These are phyloP conservation scores for Sinhomidia bicolor DNA, from an alignment of 2,888 invertebrate genomes.

Conservation along the genomic window DNA sequence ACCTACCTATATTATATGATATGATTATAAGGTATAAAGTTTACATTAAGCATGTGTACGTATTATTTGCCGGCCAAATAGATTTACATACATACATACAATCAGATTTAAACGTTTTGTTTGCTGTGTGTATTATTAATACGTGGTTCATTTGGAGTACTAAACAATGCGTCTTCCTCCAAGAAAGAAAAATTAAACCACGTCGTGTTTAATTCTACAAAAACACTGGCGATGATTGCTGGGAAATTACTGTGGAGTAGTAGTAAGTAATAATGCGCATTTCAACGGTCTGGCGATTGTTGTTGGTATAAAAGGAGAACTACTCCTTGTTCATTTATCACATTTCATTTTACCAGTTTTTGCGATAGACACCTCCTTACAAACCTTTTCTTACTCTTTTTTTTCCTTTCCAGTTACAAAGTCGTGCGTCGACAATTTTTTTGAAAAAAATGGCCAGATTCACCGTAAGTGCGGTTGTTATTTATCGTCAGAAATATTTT, in stretches of 20 bases:
- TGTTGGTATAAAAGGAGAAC: conserved; percentile 62
- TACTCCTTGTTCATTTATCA: conserved; percentile 41
- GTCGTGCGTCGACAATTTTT: background rate
- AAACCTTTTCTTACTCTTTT: conserved; percentile 7
- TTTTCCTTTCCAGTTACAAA: conserved; percentile 51
- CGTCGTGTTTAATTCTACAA: conserved; percentile 23
- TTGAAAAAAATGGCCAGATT: conserved; percentile 78
- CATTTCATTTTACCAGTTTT: conserved; percentile 59
- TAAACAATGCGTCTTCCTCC: conserved; percentile 55
- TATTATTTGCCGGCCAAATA: background rate
- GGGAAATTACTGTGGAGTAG: conserved; percentile 61
- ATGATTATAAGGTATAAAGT: background rate
- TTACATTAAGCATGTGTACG: background rate
- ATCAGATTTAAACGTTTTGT: background rate
- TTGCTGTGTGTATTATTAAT: conserved; percentile 6
- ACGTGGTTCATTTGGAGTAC: conserved; percentile 35
- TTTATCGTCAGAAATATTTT: background rate
- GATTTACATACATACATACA: no score
- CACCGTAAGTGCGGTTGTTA: conserved; percentile 79
- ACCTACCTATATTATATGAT: no score
- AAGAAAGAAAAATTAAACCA: conserved; percentile 49
- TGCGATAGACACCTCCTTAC: conserved; percentile 18
- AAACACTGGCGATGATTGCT: conserved; percentile 49
- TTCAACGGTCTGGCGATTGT: conserved; percentile 31
- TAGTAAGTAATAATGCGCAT: no score